Evolutionary conservation across 1,140 invertebrate genomes (phyloP).

Genomic region (Theocolax elegans): DNA sequence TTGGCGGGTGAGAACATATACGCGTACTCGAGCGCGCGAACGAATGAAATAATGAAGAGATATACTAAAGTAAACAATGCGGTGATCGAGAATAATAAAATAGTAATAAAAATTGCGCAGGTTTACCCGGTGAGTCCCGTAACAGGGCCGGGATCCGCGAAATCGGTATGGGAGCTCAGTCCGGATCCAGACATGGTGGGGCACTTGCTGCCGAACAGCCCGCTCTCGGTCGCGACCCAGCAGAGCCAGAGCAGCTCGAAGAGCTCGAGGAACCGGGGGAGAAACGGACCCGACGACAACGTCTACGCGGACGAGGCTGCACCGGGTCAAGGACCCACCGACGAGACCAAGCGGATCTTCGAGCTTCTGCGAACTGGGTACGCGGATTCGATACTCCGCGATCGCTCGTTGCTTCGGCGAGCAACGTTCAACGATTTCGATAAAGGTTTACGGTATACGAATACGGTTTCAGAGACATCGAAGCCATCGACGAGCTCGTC

Average conservation of each 20-base stretch:
- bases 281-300: slow-evolving; percentile 59
- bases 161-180: slow-evolving; percentile 84
- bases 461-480: slow-evolving; percentile 74
- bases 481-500: slow-evolving; percentile 80
- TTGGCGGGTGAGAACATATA: too few species aligned
- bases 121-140: slow-evolving; percentile 67
- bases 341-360: slow-evolving; percentile 62
- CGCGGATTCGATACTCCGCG: too few species aligned
- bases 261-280: slow-evolving; percentile 44
- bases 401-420: too few species aligned
- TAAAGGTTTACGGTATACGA: too few species aligned
- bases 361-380: slow-evolving; percentile 63
- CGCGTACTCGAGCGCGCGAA: too few species aligned
- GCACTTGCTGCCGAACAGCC: slow-evolving; percentile 69
- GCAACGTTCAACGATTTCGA: too few species aligned
- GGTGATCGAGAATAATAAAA: neutral
- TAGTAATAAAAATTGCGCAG: slow-evolving; percentile 42
- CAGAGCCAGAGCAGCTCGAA: slow-evolving; percentile 56
- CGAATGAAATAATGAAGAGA: too few species aligned
- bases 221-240: slow-evolving; percentile 73
- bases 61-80: neutral
- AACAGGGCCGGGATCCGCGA: slow-evolving; percentile 83
- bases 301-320: slow-evolving; percentile 61
- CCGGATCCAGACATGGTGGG: slow-evolving; percentile 68
- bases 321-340: slow-evolving; percentile 54